These are phyloP conservation scores for Lota lota DNA, from an alignment of 2,113 vertebrate species.

Conservation along the genomic window DNA sequence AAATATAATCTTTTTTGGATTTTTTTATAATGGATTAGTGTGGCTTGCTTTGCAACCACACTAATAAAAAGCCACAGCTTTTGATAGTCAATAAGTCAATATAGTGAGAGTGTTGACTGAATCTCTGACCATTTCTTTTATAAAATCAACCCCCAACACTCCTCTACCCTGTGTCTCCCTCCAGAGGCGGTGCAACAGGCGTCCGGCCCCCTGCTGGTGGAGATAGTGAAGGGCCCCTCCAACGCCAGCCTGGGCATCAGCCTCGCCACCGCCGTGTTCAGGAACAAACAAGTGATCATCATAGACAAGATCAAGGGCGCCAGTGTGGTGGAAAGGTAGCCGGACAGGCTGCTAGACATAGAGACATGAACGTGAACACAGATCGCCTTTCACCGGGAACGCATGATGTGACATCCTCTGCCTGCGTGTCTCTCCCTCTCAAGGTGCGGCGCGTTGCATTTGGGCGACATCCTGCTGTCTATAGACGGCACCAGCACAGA, in stretches of 20 bases:
- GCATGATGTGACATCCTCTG: too few relatives aligned
- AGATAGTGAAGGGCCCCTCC: slow-evolving; percentile 84
- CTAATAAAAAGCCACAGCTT: too few relatives aligned
- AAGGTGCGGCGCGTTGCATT: slow-evolving; percentile 87
- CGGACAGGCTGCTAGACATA: neutral
- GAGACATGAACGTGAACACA: neutral
- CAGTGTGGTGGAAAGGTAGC: slow-evolving; percentile 92
- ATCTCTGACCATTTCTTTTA: too few relatives aligned
- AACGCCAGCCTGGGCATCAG: slow-evolving; percentile 83
- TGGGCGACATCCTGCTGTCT: slow-evolving; percentile 89
- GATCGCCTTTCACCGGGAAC: neutral
- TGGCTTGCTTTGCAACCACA: too few relatives aligned
- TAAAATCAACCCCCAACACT: too few relatives aligned
- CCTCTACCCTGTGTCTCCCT: slow-evolving; percentile 18
- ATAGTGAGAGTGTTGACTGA: too few relatives aligned
- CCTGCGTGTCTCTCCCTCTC: neutral
- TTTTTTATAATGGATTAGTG: too few relatives aligned
- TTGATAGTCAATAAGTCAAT: too few relatives aligned
- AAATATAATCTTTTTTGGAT: too few relatives aligned
- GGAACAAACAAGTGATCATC: slow-evolving; percentile 88
- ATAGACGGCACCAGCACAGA: slow-evolving; percentile 93
- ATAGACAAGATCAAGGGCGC: slow-evolving; percentile 93
- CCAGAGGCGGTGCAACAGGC: slow-evolving; percentile 86
- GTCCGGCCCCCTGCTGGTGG: slow-evolving; percentile 89
- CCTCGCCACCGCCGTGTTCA: slow-evolving; percentile 77